Evolutionary conservation across 2,113 vertebrate species (phyloP).

Genomic region (Rhipidura dahli): DNA sequence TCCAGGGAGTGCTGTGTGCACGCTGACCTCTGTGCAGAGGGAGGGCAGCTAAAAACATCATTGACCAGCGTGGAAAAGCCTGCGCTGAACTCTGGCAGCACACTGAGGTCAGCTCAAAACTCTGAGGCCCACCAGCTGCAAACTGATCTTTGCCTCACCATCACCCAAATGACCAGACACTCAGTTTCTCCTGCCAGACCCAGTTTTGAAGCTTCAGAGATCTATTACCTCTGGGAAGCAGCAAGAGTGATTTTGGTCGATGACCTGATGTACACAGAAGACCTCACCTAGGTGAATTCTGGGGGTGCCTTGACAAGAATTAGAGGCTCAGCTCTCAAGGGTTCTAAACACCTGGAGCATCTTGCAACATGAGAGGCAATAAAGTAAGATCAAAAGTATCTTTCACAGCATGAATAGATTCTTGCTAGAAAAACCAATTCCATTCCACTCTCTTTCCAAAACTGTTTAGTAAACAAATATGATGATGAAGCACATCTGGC

Average conservation of each 20-base stretch:
- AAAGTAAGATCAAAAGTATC: neutral
- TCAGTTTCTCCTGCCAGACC: neutral
- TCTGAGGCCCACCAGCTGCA: neutral
- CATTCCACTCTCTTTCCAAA: neutral
- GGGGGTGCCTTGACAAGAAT: neutral
- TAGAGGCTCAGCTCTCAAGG: neutral
- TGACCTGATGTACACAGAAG: neutral
- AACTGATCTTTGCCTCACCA: neutral
- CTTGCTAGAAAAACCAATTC: neutral
- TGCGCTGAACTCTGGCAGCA: neutral
- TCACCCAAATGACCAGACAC: neutral
- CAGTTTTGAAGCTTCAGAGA: neutral
- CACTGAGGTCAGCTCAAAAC: neutral
- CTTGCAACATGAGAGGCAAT: neutral
- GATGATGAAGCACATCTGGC: neutral
- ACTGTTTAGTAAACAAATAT: neutral
- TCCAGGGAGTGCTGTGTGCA: neutral
- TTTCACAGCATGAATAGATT: neutral
- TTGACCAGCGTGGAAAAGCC: neutral
- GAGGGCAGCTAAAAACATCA: accelerated
- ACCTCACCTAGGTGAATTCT: neutral
- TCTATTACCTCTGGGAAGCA: neutral
- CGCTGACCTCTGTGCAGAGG: neutral
- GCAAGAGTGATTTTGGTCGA: neutral
- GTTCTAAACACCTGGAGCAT: neutral